phyloP scores from a whole-genome alignment of 2,113 vertebrate species.

The Morone chrysops region DNA sequence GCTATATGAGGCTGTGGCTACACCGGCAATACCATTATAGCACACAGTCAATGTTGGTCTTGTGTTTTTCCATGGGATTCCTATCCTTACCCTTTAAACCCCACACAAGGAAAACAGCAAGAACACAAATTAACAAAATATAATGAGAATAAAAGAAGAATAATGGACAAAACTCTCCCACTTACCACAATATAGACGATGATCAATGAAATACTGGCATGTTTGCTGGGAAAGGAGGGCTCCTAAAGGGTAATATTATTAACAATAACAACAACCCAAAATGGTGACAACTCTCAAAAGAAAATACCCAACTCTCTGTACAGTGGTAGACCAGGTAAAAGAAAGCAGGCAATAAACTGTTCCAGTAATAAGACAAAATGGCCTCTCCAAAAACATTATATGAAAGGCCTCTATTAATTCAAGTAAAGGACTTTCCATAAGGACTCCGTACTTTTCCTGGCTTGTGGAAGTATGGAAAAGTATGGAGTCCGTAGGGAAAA shows the following conservation, averaged over 20 bases:
- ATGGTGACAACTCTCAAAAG: not conserved
- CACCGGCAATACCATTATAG: not conserved
- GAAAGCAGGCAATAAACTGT: conserved; percentile 40
- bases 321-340: conserved; percentile 25
- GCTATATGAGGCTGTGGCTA: not conserved
- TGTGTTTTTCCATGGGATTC: not conserved
- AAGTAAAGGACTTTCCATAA: conserved; percentile 56
- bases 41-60: no score
- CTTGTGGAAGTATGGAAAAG: conserved; percentile 57
- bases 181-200: not conserved
- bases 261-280: not conserved
- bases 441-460: conserved; percentile 36
- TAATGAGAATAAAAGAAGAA: not conserved
- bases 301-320: not conserved
- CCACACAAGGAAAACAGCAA: not conserved
- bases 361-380: conserved; percentile 29
- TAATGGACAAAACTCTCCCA: not conserved
- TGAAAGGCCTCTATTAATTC: conserved; percentile 67
- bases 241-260: not conserved
- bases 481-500: conserved; percentile 34
- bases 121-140: no score
- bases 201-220: no score
- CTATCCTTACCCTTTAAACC: not conserved
- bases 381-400: conserved; percentile 36
- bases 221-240: not conserved